Conservation (phyloP, 2,113 vertebrate genomes). For the Acanthochromis polyacanthus region DNA sequence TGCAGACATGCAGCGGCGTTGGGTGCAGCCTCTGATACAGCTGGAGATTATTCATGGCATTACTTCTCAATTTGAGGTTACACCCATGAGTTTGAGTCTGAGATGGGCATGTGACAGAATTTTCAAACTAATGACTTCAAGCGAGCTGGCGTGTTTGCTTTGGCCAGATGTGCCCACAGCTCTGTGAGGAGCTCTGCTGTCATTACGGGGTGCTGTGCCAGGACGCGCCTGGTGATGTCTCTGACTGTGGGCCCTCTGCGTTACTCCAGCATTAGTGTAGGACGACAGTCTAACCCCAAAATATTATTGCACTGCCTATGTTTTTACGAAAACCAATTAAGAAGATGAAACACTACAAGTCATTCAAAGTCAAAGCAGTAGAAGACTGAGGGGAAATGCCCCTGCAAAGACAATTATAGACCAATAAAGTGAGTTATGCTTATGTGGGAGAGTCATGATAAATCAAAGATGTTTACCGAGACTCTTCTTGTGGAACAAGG, state of each 20-base stretch:
- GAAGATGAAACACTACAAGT: slow-evolving; percentile 34
- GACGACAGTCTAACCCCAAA: neutral
- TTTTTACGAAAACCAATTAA: slow-evolving; percentile 35
- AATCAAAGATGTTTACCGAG: slow-evolving; percentile 53
- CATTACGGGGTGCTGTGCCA: neutral
- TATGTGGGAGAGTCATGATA: slow-evolving; percentile 20
- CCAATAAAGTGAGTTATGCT: slow-evolving; percentile 34
- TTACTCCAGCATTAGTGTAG: neutral
- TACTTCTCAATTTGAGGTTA: slow-evolving; percentile 49
- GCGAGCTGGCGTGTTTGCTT: slow-evolving; percentile 25
- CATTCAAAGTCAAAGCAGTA: slow-evolving; percentile 18
- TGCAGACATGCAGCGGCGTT: neutral
- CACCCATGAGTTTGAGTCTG: slow-evolving; percentile 33
- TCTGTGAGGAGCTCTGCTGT: slow-evolving; percentile 34
- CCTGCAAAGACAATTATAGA: slow-evolving; percentile 28
- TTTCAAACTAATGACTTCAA: slow-evolving; percentile 26
- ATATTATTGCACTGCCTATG: neutral
- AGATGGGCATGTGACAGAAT: slow-evolving; percentile 42
- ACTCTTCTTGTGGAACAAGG: slow-evolving; percentile 6
- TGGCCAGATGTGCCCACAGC: slow-evolving; percentile 14
- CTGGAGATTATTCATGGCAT: slow-evolving; percentile 19
- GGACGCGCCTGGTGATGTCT: slow-evolving; percentile 11
- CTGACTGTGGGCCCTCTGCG: neutral
- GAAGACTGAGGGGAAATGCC: slow-evolving; percentile 10
- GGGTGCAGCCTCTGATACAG: slow-evolving; percentile 20